phyloP scores from a whole-genome alignment of 2,888 invertebrate species.

The Caenorhabditis virilis region DNA sequence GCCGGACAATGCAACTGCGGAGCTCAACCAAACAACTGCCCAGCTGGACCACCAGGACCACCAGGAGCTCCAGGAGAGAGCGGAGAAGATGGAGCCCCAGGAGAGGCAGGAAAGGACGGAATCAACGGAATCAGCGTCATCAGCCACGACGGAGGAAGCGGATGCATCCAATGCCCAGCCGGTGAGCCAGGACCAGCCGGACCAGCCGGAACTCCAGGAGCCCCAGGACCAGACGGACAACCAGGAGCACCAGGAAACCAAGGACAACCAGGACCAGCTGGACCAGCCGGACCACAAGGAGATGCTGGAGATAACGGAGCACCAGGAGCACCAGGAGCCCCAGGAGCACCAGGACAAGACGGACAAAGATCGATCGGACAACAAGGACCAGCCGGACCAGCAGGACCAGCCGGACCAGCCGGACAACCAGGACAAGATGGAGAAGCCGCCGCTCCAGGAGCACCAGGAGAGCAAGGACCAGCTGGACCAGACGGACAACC shows the following conservation, averaged over 20 bases:
- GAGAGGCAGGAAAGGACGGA: slow-evolving; percentile 46
- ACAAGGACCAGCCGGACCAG: slow-evolving; percentile 48
- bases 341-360: slow-evolving; percentile 74
- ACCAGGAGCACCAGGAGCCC: slow-evolving; percentile 65
- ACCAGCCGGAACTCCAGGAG: slow-evolving; percentile 48
- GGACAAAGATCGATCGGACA: slow-evolving; percentile 41
- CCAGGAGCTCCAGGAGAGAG: slow-evolving; percentile 49
- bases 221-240: slow-evolving; percentile 50
- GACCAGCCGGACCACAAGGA: slow-evolving; percentile 56
- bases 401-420: slow-evolving; percentile 46
- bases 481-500: slow-evolving; percentile 43
- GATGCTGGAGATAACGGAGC: slow-evolving; percentile 44
- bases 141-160: slow-evolving; percentile 30
- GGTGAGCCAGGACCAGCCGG: slow-evolving; percentile 49
- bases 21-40: slow-evolving; percentile 44
- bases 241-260: slow-evolving; percentile 52
- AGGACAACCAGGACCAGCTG: slow-evolving; percentile 49
- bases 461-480: slow-evolving; percentile 38
- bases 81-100: slow-evolving; percentile 45
- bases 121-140: slow-evolving; percentile 35
- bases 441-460: slow-evolving; percentile 37
- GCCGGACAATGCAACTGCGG: slow-evolving; percentile 42
- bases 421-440: slow-evolving; percentile 45
- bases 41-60: slow-evolving; percentile 53
- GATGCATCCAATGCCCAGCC: slow-evolving; percentile 48